Evolutionary conservation across 1,140 invertebrate species (phyloP).

Genomic region (Apis laboriosa): DNA sequence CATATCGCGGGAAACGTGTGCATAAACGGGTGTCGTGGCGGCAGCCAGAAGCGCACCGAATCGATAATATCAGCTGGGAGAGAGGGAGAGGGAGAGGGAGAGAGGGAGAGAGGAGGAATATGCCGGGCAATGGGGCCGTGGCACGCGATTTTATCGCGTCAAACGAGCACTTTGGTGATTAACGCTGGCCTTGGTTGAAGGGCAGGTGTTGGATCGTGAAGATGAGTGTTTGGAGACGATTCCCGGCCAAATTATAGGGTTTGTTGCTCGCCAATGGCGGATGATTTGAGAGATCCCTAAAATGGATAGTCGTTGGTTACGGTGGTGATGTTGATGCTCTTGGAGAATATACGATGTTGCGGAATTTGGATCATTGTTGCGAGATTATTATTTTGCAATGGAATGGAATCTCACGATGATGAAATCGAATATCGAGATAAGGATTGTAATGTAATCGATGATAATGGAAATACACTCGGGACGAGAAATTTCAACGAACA

Average conservation of each 20-base stretch:
- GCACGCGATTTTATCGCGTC: constrained; percentile 47
- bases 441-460: too few relatives aligned
- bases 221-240: background rate
- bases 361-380: too few relatives aligned
- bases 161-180: constrained; percentile 5
- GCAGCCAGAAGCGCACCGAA: constrained; percentile 48
- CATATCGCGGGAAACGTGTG: constrained; percentile 62
- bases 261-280: background rate
- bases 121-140: constrained; percentile 7
- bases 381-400: too few relatives aligned
- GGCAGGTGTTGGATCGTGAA: background rate
- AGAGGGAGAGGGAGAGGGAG: constrained; percentile 23
- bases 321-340: too few relatives aligned
- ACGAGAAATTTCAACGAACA: too few relatives aligned
- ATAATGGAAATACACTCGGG: too few relatives aligned
- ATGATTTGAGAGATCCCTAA: background rate
- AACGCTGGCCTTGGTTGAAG: background rate
- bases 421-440: too few relatives aligned
- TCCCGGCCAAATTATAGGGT: background rate
- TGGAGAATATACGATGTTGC: too few relatives aligned
- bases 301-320: too few relatives aligned
- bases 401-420: too few relatives aligned
- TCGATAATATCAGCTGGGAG: constrained; percentile 61
- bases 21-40: constrained; percentile 63
- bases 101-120: constrained; percentile 18